These are phyloP conservation scores for Aphelinus certus DNA, from an alignment of 1,140 invertebrate species.

Conservation along the genomic window DNA sequence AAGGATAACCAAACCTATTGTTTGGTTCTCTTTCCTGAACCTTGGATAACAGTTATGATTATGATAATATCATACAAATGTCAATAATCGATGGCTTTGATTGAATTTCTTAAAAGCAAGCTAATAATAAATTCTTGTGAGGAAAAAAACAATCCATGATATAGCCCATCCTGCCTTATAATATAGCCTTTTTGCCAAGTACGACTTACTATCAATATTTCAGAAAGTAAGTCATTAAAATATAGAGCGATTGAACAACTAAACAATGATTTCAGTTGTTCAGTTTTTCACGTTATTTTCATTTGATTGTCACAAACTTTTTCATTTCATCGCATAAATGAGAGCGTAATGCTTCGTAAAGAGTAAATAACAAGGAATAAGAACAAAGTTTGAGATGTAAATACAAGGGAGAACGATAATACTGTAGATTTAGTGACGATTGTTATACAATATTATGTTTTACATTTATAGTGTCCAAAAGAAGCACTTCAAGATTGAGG, in stretches of 20 bases:
- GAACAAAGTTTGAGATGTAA: constrained; percentile 27
- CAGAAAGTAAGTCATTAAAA: constrained; percentile 10
- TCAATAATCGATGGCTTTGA: no score
- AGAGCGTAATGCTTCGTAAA: neutral
- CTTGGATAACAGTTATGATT: no score
- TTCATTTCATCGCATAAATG: neutral
- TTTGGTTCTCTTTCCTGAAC: no score
- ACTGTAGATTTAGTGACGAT: constrained; percentile 4
- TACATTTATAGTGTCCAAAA: no score
- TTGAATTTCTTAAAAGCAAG: no score
- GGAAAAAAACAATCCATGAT: neutral
- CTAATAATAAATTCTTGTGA: no score
- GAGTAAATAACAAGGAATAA: constrained; percentile 2
- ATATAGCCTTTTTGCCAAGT: constrained; percentile 11
- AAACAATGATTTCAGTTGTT: constrained; percentile 14
- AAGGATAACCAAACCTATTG: no score
- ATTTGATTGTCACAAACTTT: neutral
- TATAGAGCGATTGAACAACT: constrained; percentile 27
- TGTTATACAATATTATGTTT: neutral
- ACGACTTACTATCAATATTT: neutral
- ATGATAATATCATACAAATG: no score
- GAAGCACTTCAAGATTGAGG: no score
- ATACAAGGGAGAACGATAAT: constrained; percentile 9
- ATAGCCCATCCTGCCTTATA: neutral
- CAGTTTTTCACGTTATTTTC: neutral